Evolutionary conservation across 2,797 vertebrate species (phyloP), one percentile per base, ranked within the genome.

Genomic region (Apogon hyalosoma): DNA sequence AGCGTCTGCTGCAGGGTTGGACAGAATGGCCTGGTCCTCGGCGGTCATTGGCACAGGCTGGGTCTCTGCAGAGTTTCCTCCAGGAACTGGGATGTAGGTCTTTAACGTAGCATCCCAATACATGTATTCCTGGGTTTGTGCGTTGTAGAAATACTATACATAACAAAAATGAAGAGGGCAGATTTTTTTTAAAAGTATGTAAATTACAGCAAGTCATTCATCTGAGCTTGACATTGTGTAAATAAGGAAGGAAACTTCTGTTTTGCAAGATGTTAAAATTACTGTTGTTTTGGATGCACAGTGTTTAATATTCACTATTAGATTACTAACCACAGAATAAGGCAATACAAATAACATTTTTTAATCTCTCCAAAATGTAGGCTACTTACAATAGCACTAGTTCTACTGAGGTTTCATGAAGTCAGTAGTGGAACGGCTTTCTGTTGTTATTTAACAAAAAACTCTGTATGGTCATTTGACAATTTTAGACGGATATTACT

Each of bases 61-160:
- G 67, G 68, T 18, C 11, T 93, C 87, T 62, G 80, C 18, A 24
- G 87, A 60, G 43, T 59, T 76, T 11, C 91, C 88, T 33, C 89
- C 89, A 21, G 93, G 91, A 39, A 95, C 94, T 49, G 94, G 94
- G 79, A 95, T 54, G 78, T 95, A 95, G 14, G 83, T 85, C 84
- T 95, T 95, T 45, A 90, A 84, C 0, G 71, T 41, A 19, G 83
- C 69, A 63, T 95, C 95, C 95, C 94, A 95, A 81, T 94, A 95
- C 72, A 95, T 38, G 77, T 95, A 95, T 69, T 95, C 93, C 80
- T 95, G 95, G 43, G 88, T 93, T 82, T 94, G 91, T 50, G 94
- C 91, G 24, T 95, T 93, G 79, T 95, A 95, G 79, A 94, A 95
- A 88, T 95, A 95, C 95, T 95, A 18, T 1, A 69, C 16, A 76